Base-by-base conservation (phyloP, 1,140 invertebrate genomes). In the Dinoponera quadriceps region DNA sequence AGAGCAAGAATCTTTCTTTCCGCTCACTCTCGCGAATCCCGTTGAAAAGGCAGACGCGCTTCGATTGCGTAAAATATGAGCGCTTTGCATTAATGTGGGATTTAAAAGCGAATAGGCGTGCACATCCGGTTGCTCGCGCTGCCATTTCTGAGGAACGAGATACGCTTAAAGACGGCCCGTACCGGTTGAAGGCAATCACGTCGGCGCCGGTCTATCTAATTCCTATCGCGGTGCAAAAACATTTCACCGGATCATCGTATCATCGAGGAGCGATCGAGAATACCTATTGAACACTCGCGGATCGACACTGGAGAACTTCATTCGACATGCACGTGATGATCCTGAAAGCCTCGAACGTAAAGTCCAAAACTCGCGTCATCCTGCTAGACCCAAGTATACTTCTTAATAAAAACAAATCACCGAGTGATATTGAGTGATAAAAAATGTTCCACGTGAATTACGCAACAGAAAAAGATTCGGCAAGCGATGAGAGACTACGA, bases 31-130 rank as follows among this genome's bases (percentile, higher is more conserved):
- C n/a, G n/a, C n/a, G 13, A 69, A 49, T 11, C 22, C 54, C 29
- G 22, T 22, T 57, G 29, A 44, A 44, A 16, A 80, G 18, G 55
- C 18, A 59, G 51, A 80, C 14, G 20, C 11, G 33, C n/a, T 80
- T 48, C 22, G 65, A 71, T 80, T 80, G 65, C 74, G 48, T 66
- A 80, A 80, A 80, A 69, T 69, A 51, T 69, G 33, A 69, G 51
- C 75, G 14, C 9, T 80, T 1, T 14, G 75, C 51, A 71, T 80
- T 80, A 71, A 80, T 59, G 51, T 25, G 51, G 54, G 25, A 69
- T 80, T 80, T 80, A 80, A 80, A 80, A 51, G 75, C 51, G 62
- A 78, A 71, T 80, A 80, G 75, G 75, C 63, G 65, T 80, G 51
- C 51, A 71, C 54, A 80, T 80, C 75, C 65, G 75, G 65, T 80